Base-by-base conservation (phyloP, 2,113 vertebrate species). In the Misgurnus mizolepis region DNA sequence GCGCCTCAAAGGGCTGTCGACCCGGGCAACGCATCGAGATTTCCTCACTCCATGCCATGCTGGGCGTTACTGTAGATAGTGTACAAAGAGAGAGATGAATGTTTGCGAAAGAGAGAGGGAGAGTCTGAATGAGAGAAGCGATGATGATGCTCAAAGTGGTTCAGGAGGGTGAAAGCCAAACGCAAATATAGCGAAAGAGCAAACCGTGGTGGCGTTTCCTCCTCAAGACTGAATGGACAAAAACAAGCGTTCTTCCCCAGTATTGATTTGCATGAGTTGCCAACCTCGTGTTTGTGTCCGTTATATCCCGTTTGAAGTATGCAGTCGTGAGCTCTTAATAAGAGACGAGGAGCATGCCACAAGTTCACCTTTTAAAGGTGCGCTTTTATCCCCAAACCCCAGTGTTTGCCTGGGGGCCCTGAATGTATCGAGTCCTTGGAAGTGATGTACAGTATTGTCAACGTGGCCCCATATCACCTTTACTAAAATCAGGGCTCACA, bases 1-100 rank as follows among this genome's bases (percentile, higher is more conserved):
- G 41, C 70, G 81, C 89, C 88, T 88, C 78, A 85, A 92, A 92
- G 92, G 93, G 93, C 93, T 93, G 86, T 84, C 85, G 84, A 85
- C 77, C 66, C 70, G 66, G 10, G 17, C 74, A 50, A 66, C 60
- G 55, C 8, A 53, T 69, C 7, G 53, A 53, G 15, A 56, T 49
- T 17, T 55, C 53, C 68, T 76, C 67, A 66, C 61, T 43, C 10
- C n/a, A 10, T 64, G 62, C 68, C 77, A 34, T 10, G 73, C 45
- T 75, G 58, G 45, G 58, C 10, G 11, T 66, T 66, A 77, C 80
- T 75, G 82, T 47, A 45, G n/a, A 62, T 56, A 67, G n/a, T 79
- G 65, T 76, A 71, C 64, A 49, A 60, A 60, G 8, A 61, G 53
- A 56, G 34, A 18, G 0, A 56, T 10, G 67, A 53, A 67, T 49